Conservation (phyloP, 1,140 invertebrate genomes). For the Dendrolimus punctatus region DNA sequence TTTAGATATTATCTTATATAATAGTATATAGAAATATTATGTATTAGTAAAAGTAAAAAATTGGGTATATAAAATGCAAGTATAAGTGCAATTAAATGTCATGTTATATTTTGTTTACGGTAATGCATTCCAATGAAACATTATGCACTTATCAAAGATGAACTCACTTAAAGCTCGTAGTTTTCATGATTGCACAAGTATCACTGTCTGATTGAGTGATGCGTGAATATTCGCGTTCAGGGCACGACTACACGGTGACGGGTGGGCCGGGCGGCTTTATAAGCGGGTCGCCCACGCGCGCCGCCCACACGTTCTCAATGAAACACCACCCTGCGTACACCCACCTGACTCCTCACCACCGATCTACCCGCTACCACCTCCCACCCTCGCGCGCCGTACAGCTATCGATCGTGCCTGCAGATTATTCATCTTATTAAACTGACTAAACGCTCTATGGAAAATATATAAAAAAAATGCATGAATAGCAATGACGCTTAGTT, state of each 20-base stretch:
- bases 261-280: conserved; percentile 67
- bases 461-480: too few species aligned
- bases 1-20: conserved; percentile 25
- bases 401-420: conserved; percentile 61
- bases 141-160: conserved; percentile 2
- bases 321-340: conserved; percentile 40
- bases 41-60: not conserved
- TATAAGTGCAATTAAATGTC: not conserved
- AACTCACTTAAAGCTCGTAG: conserved; percentile 33
- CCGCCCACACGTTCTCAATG: conserved; percentile 77
- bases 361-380: conserved; percentile 17
- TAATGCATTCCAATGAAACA: not conserved
- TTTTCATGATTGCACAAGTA: conserved; percentile 45
- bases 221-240: conserved; percentile 26
- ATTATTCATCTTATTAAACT: conserved; percentile 60
- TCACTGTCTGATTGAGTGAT: conserved; percentile 23
- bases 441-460: conserved; percentile 13
- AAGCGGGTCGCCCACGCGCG: conserved; percentile 64
- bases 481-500: too few species aligned
- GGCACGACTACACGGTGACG: conserved; percentile 44
- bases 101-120: not conserved
- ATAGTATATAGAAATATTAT: conserved; percentile 23
- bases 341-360: conserved; percentile 4
- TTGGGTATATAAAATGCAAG: not conserved
- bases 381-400: conserved; percentile 22